These are phyloP conservation scores for Lichenostomus cassidix DNA, from an alignment of 2,113 vertebrate genomes.

Conservation along the genomic window DNA sequence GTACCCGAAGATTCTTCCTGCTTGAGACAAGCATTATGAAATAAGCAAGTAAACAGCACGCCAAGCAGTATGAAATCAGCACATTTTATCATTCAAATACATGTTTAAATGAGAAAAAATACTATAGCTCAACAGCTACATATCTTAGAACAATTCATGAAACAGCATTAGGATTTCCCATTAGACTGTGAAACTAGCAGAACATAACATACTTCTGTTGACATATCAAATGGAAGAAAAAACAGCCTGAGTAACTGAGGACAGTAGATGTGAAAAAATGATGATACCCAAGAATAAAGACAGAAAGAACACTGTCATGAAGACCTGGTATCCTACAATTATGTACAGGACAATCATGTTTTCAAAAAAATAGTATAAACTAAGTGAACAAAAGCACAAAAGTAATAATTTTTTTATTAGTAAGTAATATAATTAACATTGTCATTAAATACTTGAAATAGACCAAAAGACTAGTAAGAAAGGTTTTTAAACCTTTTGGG, in stretches of 20 bases:
- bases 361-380: background rate
- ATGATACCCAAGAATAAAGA: background rate
- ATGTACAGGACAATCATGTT: background rate
- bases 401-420: background rate
- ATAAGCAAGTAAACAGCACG: background rate
- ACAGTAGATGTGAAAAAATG: background rate
- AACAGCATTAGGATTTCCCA: background rate
- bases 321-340: background rate
- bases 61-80: background rate
- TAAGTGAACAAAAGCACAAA: background rate
- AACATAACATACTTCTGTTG: background rate
- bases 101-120: background rate
- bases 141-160: background rate
- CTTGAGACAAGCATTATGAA: constrained; percentile 34
- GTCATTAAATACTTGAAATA: background rate
- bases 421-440: background rate
- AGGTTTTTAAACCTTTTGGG: background rate
- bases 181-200: background rate
- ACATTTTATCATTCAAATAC: background rate
- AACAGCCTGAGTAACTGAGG: background rate
- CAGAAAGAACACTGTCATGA: background rate
- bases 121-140: background rate
- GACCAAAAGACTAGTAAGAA: background rate
- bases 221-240: background rate
- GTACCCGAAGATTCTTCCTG: background rate